These are phyloP conservation scores for Cottoperca gobio DNA, from an alignment of 2,797 vertebrate species.

Conservation along the genomic window DNA sequence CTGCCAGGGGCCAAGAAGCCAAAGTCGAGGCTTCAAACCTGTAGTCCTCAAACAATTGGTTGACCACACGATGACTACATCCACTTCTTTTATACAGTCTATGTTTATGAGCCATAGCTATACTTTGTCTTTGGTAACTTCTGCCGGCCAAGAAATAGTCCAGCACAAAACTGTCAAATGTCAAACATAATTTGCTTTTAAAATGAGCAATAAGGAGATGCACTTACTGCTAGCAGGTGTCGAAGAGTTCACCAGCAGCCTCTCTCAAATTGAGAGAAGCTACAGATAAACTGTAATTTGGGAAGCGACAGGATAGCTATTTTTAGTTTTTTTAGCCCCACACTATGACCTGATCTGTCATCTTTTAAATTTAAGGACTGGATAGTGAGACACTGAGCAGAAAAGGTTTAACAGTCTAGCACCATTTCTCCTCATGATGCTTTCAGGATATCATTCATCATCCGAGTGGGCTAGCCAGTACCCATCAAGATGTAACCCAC, in stretches of 20 bases:
- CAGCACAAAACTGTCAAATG: not conserved
- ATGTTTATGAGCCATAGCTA: no score
- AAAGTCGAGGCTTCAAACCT: no score
- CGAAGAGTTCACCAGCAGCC: not conserved
- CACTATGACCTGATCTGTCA: not conserved
- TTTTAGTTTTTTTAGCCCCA: constrained; percentile 1
- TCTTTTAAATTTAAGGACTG: constrained; percentile 5
- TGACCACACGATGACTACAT: no score
- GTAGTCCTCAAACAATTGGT: no score
- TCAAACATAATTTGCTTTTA: not conserved
- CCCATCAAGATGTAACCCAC: constrained; percentile 15
- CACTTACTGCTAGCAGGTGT: not conserved
- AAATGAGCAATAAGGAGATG: not conserved
- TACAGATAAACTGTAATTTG: not conserved
- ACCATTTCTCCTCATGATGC: not conserved
- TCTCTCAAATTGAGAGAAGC: not conserved
- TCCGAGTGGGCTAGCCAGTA: constrained; percentile 10
- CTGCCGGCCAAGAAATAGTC: not conserved
- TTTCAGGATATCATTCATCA: constrained; percentile 44
- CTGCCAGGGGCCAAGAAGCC: no score
- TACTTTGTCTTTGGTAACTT: not conserved
- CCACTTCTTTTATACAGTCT: no score
- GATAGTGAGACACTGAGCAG: constrained; percentile 42
- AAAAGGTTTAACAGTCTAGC: constrained; percentile 29
- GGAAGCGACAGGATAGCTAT: constrained; percentile 23